Base-by-base conservation (phyloP, 2,113 vertebrate species). In the Tretioscincus oriximinensis region DNA sequence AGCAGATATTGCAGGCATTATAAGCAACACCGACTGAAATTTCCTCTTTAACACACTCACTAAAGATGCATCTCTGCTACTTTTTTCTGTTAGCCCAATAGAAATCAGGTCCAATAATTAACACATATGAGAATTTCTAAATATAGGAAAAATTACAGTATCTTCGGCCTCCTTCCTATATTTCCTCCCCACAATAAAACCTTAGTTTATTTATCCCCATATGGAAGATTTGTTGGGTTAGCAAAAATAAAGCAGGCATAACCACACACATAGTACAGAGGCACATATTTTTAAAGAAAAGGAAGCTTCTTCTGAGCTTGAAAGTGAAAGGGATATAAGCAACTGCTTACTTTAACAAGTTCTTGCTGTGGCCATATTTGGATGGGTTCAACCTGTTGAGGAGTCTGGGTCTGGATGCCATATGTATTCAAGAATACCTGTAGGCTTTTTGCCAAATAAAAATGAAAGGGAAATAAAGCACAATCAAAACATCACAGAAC, bases 291-390 rank as follows among this genome's bases (percentile, higher is more conserved):
- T 45, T 18, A 29, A 28, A 35, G 29, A 18, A 6, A 68, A 29
- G 26, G 47, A 21, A 29, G 1, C 2, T 35, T 7, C 29, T 6
- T 45, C 41, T 60, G 35, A 71, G 22, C 84, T 81, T 88, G 20
- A 10, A 35, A 28, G 1, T 71, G 54, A 68, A 5, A 80, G 45
- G 12, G 69, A 47, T 64, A 83, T 64, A 83, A 79, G 86, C 28
- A 72, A 64, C 12, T 35, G 51, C 94, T 94, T 95, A 99, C 98
- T 95, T 99, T 99, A 58, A 99, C 98, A 70, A 99, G 96, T 78
- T 99, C 98, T 86, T 98, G 97, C 85, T 99, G 98, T 58, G 98
- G 95, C 98, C 98, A 99, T 90, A 99, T 99, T 93, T 99, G 98
- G 88, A 99, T 99, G 65, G 98, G 98, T 86, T 99, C 98, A 81